These are phyloP conservation scores for Rutpela maculata DNA, from an alignment of 2,888 invertebrate species.

Conservation along the genomic window DNA sequence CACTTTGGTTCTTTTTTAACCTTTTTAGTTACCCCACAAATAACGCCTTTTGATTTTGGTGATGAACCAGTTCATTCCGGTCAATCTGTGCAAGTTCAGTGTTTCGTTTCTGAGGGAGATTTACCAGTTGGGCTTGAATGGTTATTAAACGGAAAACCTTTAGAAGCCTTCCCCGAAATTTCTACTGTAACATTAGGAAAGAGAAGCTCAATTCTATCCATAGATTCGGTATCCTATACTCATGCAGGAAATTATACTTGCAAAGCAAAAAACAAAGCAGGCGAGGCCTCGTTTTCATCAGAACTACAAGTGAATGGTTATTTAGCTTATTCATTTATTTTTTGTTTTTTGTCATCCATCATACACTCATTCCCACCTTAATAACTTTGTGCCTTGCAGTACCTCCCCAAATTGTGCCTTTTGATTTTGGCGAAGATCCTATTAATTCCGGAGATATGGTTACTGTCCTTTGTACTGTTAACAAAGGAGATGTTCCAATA, in stretches of 20 bases:
- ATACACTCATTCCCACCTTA: conserved; percentile 57
- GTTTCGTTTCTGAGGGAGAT: conserved; percentile 81
- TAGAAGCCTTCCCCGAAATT: conserved; percentile 65
- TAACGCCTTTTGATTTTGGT: conserved; percentile 81
- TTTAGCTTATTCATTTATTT: conserved; percentile 56
- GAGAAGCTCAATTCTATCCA: conserved; percentile 78
- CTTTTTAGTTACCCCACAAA: conserved; percentile 79
- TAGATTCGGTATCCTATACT: conserved; percentile 79
- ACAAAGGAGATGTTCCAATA: conserved; percentile 81
- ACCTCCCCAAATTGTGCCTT: conserved; percentile 71
- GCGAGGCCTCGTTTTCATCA: conserved; percentile 62
- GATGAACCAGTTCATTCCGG: conserved; percentile 79
- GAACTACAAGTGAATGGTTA: conserved; percentile 84
- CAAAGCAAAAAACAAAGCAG: conserved; percentile 76
- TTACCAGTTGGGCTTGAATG: conserved; percentile 79
- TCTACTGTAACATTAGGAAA: conserved; percentile 70
- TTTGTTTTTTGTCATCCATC: conserved; percentile 56
- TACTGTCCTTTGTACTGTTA: conserved; percentile 79
- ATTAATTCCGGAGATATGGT: conserved; percentile 81
- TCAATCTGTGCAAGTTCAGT: conserved; percentile 80
- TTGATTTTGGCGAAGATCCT: conserved; percentile 74
- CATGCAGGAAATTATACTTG: conserved; percentile 87
- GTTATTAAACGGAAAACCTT: conserved; percentile 76
- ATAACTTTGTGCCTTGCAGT: conserved; percentile 60
- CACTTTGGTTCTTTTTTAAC: conserved; percentile 16